Evolutionary conservation across 2,888 invertebrate genomes (phyloP).

Genomic region (Plebejus argus): DNA sequence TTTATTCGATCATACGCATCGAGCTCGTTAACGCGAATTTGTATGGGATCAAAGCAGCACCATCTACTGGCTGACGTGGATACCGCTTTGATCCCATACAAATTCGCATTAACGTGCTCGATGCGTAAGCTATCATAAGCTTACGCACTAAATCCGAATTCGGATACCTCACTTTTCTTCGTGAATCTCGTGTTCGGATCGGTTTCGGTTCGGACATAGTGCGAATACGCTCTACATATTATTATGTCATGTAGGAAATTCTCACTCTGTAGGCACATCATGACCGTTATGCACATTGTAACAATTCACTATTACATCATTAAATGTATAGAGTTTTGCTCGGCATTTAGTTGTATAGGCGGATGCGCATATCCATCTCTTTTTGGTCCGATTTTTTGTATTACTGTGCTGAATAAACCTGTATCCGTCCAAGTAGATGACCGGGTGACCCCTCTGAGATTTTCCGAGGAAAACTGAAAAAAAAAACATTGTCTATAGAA

Average conservation of each 20-base stretch:
- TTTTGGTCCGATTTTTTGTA: constrained; percentile 37
- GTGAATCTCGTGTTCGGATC: no score
- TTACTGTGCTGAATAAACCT: background rate
- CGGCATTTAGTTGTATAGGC: constrained; percentile 5
- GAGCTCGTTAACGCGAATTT: no score
- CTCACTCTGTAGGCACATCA: background rate
- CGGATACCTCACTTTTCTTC: no score
- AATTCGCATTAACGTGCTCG: no score
- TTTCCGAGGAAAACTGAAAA: background rate
- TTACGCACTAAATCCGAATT: no score
- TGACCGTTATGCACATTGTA: constrained; percentile 21
- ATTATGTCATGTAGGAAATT: background rate
- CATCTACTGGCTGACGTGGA: no score
- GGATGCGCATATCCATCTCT: constrained; percentile 23
- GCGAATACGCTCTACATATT: no score
- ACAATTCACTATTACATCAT: background rate
- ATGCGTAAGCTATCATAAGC: no score
- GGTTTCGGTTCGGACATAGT: no score
- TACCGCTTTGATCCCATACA: no score
- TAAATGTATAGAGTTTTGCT: constrained; percentile 19
- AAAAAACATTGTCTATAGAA: background rate
- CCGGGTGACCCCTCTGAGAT: background rate
- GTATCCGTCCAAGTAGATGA: background rate
- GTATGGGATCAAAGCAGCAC: no score
- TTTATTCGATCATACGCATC: no score